Conservation (phyloP, 2,113 vertebrate genomes). For the Poeciliopsis occidentalis region DNA sequence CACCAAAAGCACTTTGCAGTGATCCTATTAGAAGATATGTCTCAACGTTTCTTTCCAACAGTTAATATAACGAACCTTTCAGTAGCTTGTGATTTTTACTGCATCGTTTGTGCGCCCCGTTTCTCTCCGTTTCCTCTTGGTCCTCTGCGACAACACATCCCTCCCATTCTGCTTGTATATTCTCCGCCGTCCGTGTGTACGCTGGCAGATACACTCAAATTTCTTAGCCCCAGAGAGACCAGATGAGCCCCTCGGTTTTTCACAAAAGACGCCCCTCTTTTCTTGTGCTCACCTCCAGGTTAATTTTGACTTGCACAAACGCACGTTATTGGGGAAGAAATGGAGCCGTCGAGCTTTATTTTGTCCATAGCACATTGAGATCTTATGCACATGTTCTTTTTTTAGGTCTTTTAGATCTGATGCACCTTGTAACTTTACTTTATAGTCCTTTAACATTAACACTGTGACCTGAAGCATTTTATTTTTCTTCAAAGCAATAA, state of each 20-base stretch:
- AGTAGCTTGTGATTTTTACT: constrained; percentile 72
- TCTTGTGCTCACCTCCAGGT: constrained; percentile 57
- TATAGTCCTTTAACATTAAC: neutral
- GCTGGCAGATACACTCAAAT: constrained; percentile 39
- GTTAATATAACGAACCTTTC: constrained; percentile 3
- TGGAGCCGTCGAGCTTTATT: neutral
- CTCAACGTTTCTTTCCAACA: constrained; percentile 5
- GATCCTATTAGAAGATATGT: constrained; percentile 25
- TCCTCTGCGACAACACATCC: constrained; percentile 80
- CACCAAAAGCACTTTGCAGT: too few relatives aligned
- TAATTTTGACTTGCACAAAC: constrained; percentile 4
- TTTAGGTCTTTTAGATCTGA: neutral
- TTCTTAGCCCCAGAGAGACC: constrained; percentile 83
- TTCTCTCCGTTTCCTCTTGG: constrained; percentile 46
- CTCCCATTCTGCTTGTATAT: constrained; percentile 73
- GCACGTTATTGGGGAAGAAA: constrained; percentile 1
- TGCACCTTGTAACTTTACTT: neutral
- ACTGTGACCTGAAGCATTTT: too few relatives aligned
- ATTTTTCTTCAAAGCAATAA: too few relatives aligned
- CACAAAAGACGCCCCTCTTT: constrained; percentile 85
- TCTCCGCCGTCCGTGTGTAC: constrained; percentile 41
- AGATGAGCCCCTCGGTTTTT: constrained; percentile 82
- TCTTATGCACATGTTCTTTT: too few relatives aligned
- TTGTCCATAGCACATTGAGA: neutral
- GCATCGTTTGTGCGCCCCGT: constrained; percentile 68